phyloP scores from a whole-genome alignment of 2,113 vertebrate genomes.

The Spea bombifrons region DNA sequence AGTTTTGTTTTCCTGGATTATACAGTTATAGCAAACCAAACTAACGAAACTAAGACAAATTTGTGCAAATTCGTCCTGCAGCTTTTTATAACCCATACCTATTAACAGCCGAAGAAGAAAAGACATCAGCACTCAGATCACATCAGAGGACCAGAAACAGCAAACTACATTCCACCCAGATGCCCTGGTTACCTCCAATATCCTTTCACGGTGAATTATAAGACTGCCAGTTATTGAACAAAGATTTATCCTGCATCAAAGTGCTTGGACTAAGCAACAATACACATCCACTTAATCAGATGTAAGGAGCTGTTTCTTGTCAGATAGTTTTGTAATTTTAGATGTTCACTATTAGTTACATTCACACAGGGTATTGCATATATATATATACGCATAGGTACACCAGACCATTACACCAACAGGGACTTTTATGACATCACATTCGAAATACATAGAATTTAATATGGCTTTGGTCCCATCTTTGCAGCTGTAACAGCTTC shows the following conservation, averaged over 20 bases:
- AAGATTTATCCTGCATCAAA: constrained; percentile 39
- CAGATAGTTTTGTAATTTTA: too few species aligned
- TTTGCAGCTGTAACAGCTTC: too few species aligned
- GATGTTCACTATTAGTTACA: too few species aligned
- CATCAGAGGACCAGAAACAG: neutral
- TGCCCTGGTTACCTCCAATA: constrained; percentile 40
- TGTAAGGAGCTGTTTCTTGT: constrained; percentile 28
- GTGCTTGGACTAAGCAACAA: constrained; percentile 28
- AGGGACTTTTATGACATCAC: too few species aligned
- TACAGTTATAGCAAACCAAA: too few species aligned
- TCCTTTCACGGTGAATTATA: constrained; percentile 45
- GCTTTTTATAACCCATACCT: neutral
- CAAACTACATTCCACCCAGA: constrained; percentile 14
- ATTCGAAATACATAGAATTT: too few species aligned
- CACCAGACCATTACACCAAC: too few species aligned
- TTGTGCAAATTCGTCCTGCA: neutral
- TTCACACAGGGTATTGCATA: too few species aligned
- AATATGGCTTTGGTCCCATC: too few species aligned
- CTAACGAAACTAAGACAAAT: neutral
- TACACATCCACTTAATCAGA: constrained; percentile 39
- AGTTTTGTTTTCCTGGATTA: too few species aligned
- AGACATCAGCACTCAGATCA: neutral
- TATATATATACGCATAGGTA: too few species aligned
- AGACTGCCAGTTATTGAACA: constrained; percentile 41
- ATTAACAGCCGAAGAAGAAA: neutral